These are phyloP conservation scores for Platysternon megacephalum DNA, from an alignment of 2,113 vertebrate genomes.

Conservation along the genomic window DNA sequence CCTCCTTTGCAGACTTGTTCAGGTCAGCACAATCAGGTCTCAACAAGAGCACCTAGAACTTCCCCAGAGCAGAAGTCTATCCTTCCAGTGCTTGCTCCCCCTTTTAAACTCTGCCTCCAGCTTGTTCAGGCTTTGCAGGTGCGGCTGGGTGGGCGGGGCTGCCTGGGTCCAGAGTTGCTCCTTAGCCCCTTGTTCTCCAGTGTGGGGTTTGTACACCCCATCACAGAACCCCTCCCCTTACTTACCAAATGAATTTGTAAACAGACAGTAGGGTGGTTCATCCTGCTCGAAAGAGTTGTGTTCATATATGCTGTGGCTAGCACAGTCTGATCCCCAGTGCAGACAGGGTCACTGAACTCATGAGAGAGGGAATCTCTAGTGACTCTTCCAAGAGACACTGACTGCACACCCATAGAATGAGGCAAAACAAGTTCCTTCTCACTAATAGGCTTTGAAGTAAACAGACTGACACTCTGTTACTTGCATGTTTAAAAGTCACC, in stretches of 20 bases:
- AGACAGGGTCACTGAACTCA: not conserved
- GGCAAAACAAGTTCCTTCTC: not conserved
- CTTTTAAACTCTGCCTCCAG: no score
- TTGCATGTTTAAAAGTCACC: constrained; percentile 28
- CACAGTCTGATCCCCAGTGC: not conserved
- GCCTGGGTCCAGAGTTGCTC: no score
- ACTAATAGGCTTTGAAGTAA: constrained; percentile 40
- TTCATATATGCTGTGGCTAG: not conserved
- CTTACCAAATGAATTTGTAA: not conserved
- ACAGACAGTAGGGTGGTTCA: not conserved
- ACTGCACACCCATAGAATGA: not conserved
- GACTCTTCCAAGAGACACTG: not conserved
- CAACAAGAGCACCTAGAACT: not conserved
- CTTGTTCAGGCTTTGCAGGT: no score
- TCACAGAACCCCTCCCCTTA: not conserved
- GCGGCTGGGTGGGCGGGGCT: no score
- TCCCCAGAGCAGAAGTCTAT: not conserved
- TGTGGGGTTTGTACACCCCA: no score
- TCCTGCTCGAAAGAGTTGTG: not conserved
- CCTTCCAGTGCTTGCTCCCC: not conserved
- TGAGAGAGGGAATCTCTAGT: not conserved
- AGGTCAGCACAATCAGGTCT: not conserved
- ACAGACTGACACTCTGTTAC: constrained; percentile 39
- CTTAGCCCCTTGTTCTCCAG: no score
- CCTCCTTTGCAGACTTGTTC: not conserved